Base-by-base conservation (phyloP, 2,888 invertebrate genomes). In the Coecobrya sp. region DNA sequence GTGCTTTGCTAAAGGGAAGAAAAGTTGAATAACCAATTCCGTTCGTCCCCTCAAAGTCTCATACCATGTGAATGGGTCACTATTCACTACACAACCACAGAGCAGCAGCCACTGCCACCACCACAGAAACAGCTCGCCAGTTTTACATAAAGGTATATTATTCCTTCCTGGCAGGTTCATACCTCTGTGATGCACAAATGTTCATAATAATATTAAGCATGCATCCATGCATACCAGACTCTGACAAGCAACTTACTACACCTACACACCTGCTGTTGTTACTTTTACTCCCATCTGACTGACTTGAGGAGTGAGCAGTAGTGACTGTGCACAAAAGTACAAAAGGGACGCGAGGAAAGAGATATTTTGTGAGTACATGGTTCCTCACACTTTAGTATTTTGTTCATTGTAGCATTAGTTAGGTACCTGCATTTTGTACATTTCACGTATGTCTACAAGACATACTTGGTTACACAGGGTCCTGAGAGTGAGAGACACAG, bases 1-100 rank as follows among this genome's bases (percentile, higher is more conserved):
- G 68, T 55, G 81, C 16, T 76, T 49, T 22, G 19, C 25, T n/a
- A 86, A n/a, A 19, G 59, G 59, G 79, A 89, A 70, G 89, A 82
- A 70, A 82, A 89, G 82, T 89, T 89, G 82, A 89, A 89, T 89
- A 89, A 89, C 89, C 82, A 89, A 70, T 89, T 89, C 84, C 84
- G 84, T 89, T 59, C 62, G 59, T 89, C 89, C 82, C 55, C 52
- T 89, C 70, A 45, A 82, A 82, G 62, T 65, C 65, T 65, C 79
- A 27, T 55, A 81, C 52, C n/a, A 8, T 59, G 81, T 81, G 81
- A 81, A 81, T 81, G 59, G 81, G 81, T 59, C 81, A 55, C 27
- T 59, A 81, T 55, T 59, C 81, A 55, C 27, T 59, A 81, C 81
- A 59, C 81, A 36, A 36, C 52, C 16, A 4, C 11, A n/a, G n/a